These are phyloP conservation scores for Eunapius fragilis DNA, from an alignment of 37 sponge, comb jelly and placozoan species.

Conservation along the genomic window DNA sequence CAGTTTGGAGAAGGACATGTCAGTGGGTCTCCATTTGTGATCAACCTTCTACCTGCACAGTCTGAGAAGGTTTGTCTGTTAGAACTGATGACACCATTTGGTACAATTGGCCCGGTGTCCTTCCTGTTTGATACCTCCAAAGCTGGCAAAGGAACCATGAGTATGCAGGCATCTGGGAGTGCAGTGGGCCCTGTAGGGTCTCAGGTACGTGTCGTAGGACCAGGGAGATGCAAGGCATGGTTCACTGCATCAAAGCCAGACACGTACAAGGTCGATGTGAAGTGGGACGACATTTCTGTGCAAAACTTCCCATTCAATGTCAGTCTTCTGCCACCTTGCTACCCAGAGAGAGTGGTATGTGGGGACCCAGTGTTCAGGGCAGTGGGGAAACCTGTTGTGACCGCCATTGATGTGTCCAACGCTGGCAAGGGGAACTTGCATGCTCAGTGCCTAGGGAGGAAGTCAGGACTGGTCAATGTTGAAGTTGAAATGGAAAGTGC, in stretches of 20 bases:
- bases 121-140: constrained; percentile 1
- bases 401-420: constrained; percentile 1
- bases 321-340: constrained; percentile 8
- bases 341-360: constrained; percentile 19
- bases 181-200: constrained; percentile 31
- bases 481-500: constrained; percentile 8
- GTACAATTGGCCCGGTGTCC: not conserved
- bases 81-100: constrained; percentile 7
- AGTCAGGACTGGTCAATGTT: constrained; percentile 21
- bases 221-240: not conserved
- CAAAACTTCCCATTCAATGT: constrained; percentile 54
- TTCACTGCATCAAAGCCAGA: constrained; percentile 37
- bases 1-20: constrained; percentile 35
- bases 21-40: constrained; percentile 50
- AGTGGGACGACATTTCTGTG: constrained; percentile 35
- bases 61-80: constrained; percentile 9
- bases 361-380: not conserved
- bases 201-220: constrained; percentile 3
- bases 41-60: constrained; percentile 33
- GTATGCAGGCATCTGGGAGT: constrained; percentile 19
- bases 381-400: constrained; percentile 18
- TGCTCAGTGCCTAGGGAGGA: constrained; percentile 40
- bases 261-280: constrained; percentile 28
- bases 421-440: constrained; percentile 48
- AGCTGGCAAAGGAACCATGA: constrained; percentile 46